phyloP scores from a whole-genome alignment of 2,113 vertebrate species.

The Rhea pennata region DNA sequence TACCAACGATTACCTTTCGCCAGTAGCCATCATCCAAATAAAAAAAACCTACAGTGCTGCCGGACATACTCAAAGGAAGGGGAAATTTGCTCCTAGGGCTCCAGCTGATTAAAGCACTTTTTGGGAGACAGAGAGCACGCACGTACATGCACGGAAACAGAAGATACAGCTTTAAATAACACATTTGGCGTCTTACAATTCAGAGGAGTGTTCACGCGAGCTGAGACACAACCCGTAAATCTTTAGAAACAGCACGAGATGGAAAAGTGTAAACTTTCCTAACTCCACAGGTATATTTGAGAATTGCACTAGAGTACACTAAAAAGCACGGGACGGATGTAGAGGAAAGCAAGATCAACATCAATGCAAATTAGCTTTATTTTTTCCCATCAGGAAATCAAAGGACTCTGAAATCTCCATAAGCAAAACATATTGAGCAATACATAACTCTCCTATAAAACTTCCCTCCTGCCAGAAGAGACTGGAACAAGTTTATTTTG shows the following conservation, averaged over 20 bases:
- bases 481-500: background rate
- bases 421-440: background rate
- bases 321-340: background rate
- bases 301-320: background rate
- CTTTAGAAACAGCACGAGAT: background rate
- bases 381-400: background rate
- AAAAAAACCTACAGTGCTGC: background rate
- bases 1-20: background rate
- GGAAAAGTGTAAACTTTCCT: background rate
- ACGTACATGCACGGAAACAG: background rate
- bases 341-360: background rate
- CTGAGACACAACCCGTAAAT: background rate
- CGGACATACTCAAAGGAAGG: rapidly evolving
- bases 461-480: background rate
- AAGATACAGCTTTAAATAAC: background rate
- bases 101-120: background rate
- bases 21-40: background rate
- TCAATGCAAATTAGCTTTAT: background rate
- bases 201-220: background rate
- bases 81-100: background rate
- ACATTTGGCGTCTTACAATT: background rate
- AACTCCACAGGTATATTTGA: background rate
- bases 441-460: background rate
- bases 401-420: background rate
- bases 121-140: background rate